Base-by-base conservation (phyloP, 2,888 invertebrate species). In the Bugula neritina region DNA sequence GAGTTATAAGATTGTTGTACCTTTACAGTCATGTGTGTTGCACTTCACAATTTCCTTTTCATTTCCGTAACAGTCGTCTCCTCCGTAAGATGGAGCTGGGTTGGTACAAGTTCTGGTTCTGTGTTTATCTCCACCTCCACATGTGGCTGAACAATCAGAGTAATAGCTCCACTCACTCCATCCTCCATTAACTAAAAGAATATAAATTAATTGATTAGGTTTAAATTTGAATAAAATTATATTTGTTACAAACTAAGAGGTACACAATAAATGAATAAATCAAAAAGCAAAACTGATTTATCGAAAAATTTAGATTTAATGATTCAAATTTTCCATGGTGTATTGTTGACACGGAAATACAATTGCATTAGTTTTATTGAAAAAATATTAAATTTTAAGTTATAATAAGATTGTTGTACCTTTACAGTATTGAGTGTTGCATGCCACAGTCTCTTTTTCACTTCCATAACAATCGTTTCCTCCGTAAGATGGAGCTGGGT, bases 161-260 rank as follows among this genome's bases (percentile, higher is more conserved):
- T 77, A 80, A 27, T 77, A 72, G 5, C 79, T 75, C 82, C 82
- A 83, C 27, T 74, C 75, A 0, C 79, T 76, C 82, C 82, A 82
- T 0, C 77, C 79, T 17, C 82, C 82, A 72, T 81, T 77, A 69
- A 81, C 82, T 82, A 73, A 5, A 57, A 69, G 43, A 43, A 69
- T 52, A 63, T 57, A 57, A 25, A 2, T 29, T 63, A 10, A 43
- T 5, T 43, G 17, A 43, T 10, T 43, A 17, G 5, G 43, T 43
- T 43, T 43, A n/a, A n/a, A n/a, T n/a, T n/a, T n/a, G n/a, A n/a
- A n/a, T n/a, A n/a, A n/a, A n/a, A n/a, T n/a, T n/a, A n/a, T n/a
- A n/a, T n/a, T n/a, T n/a, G n/a, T n/a, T n/a, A n/a, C n/a, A n/a
- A n/a, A n/a, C n/a, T n/a, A n/a, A n/a, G n/a, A n/a, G n/a, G n/a